phyloP scores from a whole-genome alignment of 2,797 vertebrate species.

The Amphiprion clarkii region DNA sequence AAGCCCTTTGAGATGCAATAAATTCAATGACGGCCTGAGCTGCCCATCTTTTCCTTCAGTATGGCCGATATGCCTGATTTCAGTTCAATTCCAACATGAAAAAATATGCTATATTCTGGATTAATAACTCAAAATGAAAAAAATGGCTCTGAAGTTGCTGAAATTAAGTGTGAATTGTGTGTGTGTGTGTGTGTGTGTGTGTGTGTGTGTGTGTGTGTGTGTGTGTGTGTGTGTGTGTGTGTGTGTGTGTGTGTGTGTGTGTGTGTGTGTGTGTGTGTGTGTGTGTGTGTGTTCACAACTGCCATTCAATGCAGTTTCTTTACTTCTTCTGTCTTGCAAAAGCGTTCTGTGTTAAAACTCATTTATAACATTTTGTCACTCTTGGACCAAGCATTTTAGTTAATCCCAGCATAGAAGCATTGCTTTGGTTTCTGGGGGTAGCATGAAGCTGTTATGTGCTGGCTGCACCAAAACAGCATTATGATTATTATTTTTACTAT shows the following conservation, averaged over 20 bases:
- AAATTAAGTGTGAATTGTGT: not conserved
- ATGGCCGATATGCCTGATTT: not conserved
- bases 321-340: not conserved
- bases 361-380: too few species aligned
- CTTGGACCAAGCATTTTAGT: too few species aligned
- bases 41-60: slow-evolving; percentile 37
- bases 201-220: not conserved
- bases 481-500: too few species aligned
- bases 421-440: too few species aligned
- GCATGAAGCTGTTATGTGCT: too few species aligned
- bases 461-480: too few species aligned
- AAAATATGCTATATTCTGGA: not conserved
- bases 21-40: slow-evolving; percentile 94
- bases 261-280: not conserved
- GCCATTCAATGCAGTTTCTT: not conserved
- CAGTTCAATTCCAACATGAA: not conserved
- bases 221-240: not conserved
- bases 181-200: not conserved
- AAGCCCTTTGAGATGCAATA: slow-evolving; percentile 99
- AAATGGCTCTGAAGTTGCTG: not conserved
- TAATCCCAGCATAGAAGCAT: too few species aligned
- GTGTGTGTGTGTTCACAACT: not conserved
- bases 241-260: not conserved
- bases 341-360: too few species aligned
- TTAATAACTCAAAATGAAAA: not conserved